Percentiles rank a stretch among this genome's conserved stretches.
Evolutionary conservation across 2,888 invertebrate genomes (phyloP).

Genomic region (Lasioglossum figueresi): DNA sequence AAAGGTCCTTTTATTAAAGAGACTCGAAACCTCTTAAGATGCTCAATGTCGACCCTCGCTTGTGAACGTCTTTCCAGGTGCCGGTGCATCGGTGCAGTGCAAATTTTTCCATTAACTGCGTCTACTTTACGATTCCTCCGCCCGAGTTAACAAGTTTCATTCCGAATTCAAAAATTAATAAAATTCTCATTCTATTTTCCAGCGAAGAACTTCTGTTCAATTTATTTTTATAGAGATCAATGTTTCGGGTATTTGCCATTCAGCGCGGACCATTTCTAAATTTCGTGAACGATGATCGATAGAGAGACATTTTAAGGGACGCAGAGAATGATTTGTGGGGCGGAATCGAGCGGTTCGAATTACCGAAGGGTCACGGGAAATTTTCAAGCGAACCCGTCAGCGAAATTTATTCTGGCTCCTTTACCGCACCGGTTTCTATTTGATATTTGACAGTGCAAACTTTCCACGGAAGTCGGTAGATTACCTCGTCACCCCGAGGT

Average conservation of each 20-base stretch:
- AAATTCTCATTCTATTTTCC: not conserved
- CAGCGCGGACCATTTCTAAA: not conserved
- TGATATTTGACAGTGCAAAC: slow-evolving; percentile 37
- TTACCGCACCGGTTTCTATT: slow-evolving; percentile 6
- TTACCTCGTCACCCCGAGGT: slow-evolving; percentile 45
- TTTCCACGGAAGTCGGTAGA: slow-evolving; percentile 38
- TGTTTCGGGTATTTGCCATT: not conserved
- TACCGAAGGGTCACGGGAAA: not conserved
- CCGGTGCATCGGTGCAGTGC: not conserved
- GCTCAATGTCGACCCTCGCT: slow-evolving; percentile 3
- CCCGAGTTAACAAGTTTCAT: not conserved
- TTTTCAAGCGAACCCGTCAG: slow-evolving; percentile 10
- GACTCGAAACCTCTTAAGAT: slow-evolving; percentile 9
- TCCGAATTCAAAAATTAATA: not conserved
- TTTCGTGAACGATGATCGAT: not conserved
- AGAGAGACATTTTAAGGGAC: not conserved
- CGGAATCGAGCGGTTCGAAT: slow-evolving; percentile 1
- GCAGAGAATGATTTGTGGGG: not conserved
- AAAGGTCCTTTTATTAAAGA: slow-evolving; percentile 7
- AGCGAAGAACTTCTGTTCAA: not conserved
- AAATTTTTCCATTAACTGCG: not conserved
- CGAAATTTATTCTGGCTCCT: slow-evolving; percentile 19
- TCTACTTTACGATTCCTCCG: not conserved
- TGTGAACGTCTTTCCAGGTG: not conserved
- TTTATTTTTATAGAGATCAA: not conserved